phyloP scores from a whole-genome alignment of 2,113 vertebrate genomes.

The Alaudala cheleensis region DNA sequence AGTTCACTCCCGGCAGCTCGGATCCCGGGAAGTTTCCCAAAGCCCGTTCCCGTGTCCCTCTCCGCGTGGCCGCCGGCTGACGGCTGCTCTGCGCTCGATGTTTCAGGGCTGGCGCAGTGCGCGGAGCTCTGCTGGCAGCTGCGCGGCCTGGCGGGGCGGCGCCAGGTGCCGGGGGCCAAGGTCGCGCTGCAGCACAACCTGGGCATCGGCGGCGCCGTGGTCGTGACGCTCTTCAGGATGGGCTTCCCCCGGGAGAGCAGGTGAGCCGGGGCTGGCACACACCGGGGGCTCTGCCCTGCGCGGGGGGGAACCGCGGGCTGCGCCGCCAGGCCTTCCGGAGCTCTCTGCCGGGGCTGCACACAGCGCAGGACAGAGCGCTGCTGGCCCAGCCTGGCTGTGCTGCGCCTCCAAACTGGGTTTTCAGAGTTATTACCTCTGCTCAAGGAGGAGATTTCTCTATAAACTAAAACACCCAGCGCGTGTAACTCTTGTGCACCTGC shows the following conservation, averaged over 20 bases:
- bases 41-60: accelerated
- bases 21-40: accelerated
- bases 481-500: background rate
- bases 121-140: conserved; percentile 98
- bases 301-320: background rate
- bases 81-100: conserved; percentile 45
- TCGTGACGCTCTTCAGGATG: conserved; percentile 88
- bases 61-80: background rate
- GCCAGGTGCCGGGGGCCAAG: conserved; percentile 88
- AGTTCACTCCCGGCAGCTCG: accelerated
- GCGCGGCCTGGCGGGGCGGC: conserved; percentile 83
- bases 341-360: background rate
- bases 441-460: background rate
- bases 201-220: conserved; percentile 89
- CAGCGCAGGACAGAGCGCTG: background rate
- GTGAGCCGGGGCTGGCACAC: background rate
- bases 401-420: accelerated
- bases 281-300: background rate
- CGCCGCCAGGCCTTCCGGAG: background rate
- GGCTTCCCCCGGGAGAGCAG: conserved; percentile 78
- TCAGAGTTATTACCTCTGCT: too few relatives aligned
- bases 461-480: background rate
- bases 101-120: conserved; percentile 93
- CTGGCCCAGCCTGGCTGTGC: background rate
- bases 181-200: conserved; percentile 93